phyloP scores from a whole-genome alignment of 2,797 vertebrate genomes.

The Scolopax rusticola region DNA sequence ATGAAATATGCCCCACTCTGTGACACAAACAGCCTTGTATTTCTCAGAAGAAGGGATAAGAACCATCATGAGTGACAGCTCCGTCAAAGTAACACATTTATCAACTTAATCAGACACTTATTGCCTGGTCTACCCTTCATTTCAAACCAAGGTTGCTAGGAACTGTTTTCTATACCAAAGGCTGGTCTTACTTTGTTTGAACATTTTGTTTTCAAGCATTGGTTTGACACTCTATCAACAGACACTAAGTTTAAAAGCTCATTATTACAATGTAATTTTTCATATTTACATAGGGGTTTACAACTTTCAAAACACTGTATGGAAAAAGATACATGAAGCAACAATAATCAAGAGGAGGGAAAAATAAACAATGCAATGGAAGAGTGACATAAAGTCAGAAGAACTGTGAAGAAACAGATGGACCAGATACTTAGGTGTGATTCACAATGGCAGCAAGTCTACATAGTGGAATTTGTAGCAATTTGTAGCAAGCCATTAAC shows the following conservation, averaged over 20 bases:
- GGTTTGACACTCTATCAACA: conserved; percentile 28
- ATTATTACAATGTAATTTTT: conserved; percentile 57
- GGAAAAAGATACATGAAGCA: neutral
- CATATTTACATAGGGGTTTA: conserved; percentile 46
- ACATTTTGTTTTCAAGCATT: conserved; percentile 1
- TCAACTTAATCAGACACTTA: neutral
- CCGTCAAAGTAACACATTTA: neutral
- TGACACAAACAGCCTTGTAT: neutral
- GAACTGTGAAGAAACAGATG: neutral
- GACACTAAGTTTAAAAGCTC: conserved; percentile 48
- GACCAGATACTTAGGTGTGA: neutral
- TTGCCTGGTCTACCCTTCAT: neutral
- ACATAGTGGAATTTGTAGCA: neutral
- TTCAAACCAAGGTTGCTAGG: neutral
- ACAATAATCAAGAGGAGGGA: neutral
- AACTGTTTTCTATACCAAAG: neutral
- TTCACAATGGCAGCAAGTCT: conserved; percentile 1
- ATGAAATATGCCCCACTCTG: neutral
- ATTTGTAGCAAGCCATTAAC: neutral
- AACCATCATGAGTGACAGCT: neutral
- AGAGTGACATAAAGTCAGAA: neutral
- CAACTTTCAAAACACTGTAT: neutral
- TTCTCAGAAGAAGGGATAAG: neutral
- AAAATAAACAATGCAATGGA: neutral
- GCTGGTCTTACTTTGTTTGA: neutral